Evolutionary conservation across 2,113 vertebrate species (phyloP).

Genomic region (Oryzias melastigma): DNA sequence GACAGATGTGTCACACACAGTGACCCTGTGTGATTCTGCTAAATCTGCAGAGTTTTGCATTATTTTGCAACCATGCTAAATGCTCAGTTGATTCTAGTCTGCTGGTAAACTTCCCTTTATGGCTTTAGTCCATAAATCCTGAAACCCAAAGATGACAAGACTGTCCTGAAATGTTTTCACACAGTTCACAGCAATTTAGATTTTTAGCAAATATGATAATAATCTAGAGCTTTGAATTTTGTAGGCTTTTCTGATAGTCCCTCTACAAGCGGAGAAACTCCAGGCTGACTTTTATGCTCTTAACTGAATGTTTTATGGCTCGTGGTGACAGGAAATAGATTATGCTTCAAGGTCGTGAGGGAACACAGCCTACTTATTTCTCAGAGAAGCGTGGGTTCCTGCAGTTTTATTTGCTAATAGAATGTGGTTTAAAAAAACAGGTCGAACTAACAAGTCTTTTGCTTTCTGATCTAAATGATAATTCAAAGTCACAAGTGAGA

Average conservation of each 20-base stretch:
- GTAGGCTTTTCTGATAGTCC: background rate
- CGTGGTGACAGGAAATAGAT: background rate
- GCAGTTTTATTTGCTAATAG: background rate
- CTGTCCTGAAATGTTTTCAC: background rate
- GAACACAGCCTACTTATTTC: background rate
- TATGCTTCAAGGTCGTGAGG: background rate
- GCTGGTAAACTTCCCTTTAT: background rate
- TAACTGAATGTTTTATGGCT: background rate
- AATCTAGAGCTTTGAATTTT: background rate
- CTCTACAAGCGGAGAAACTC: background rate
- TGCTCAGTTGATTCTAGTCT: background rate
- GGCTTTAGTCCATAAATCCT: background rate
- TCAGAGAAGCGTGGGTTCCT: background rate
- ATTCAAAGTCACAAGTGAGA: no score
- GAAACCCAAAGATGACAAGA: background rate
- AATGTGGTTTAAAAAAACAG: no score
- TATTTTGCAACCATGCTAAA: conserved; percentile 3
- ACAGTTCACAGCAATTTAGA: background rate
- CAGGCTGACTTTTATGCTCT: background rate
- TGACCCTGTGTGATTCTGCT: conserved; percentile 38
- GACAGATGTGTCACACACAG: conserved; percentile 32
- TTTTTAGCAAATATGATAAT: background rate
- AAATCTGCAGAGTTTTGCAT: conserved; percentile 30
- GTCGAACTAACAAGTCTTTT: no score
- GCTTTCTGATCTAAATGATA: no score